Evolutionary conservation across 1,140 invertebrate genomes (phyloP).

Genomic region (Aphaenogaster floridana): DNA sequence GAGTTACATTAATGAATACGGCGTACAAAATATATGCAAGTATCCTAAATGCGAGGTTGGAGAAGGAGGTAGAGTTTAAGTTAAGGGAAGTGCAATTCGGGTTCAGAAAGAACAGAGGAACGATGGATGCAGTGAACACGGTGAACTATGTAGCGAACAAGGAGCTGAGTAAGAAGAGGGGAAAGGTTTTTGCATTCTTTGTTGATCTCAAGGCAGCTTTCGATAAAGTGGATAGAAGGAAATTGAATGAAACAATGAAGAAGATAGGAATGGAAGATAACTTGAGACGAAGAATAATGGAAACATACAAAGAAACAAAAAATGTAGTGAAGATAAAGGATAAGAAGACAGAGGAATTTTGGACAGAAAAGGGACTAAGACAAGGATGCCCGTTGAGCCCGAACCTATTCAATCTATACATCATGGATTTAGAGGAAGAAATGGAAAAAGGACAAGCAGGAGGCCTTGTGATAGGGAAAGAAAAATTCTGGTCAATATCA

Average conservation of each 20-base stretch:
- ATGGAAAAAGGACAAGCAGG: background rate
- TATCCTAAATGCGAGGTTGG: background rate
- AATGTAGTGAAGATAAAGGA: too few relatives aligned
- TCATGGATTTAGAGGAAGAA: background rate
- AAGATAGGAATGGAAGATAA: background rate
- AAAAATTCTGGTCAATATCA: background rate
- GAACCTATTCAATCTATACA: too few relatives aligned
- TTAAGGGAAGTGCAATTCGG: background rate
- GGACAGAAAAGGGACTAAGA: too few relatives aligned
- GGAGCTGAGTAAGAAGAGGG: background rate
- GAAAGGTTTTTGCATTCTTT: background rate
- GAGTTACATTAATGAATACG: conserved; percentile 19
- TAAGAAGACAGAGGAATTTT: too few relatives aligned
- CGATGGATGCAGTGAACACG: background rate
- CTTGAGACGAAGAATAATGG: background rate
- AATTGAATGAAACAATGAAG: background rate
- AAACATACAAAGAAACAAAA: background rate
- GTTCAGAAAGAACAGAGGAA: background rate
- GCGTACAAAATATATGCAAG: background rate
- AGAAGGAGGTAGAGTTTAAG: background rate
- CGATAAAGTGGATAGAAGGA: background rate
- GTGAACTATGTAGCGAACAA: background rate
- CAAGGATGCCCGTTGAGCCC: too few relatives aligned
- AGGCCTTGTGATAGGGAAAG: background rate
- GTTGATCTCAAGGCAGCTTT: background rate